Evolutionary conservation across 2,888 invertebrate genomes (phyloP), one percentile per base, ranked within the genome.

Genomic region (Perizoma flavofasciatum): DNA sequence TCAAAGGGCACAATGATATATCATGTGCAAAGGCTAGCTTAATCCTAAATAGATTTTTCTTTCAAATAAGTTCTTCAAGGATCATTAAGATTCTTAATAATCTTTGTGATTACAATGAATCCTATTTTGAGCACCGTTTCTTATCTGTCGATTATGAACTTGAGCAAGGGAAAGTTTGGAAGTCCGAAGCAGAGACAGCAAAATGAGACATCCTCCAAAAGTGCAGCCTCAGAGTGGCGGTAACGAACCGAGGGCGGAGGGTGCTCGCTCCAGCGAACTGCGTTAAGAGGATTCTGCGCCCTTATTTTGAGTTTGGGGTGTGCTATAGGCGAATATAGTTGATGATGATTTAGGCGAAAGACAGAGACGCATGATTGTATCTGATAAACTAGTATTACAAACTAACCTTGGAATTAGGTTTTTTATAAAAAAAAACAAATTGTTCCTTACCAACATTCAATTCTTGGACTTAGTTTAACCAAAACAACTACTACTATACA

Each of bases 241-340:
- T 88, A 88, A 89, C 89, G 89, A 89, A 85, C 78, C 85, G 78
- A 76, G 78, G 83, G 81, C 59, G 59, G 59, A 57, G 65, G 68
- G 70, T 71, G 78, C 71, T n/a, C 75, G 70, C 84, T 77, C 85
- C 89, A 90, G 74, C 88, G 88, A 85, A 71, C 88, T 90, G 91
- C 91, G 89, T 86, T 91, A 90, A 91, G 89, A 89, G 89, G 90
- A 89, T 91, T 89, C 80, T 83, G 83, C 85, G 85, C 89, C 89
- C 90, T 88, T 82, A 82, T 72, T 70, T 65, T 55, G 64, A 61
- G 62, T 32, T 41, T 49, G 63, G 67, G 61, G 37, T 49, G 54
- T 47, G 65, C 34, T 48, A 58, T 44, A 50, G 52, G 59, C 57
- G 57, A 43, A 32, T 49, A 60, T 59, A 51, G 34, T 48, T 53